Evolutionary conservation across 2,888 invertebrate genomes (phyloP).

Genomic region (Meghimatium bilineatum): DNA sequence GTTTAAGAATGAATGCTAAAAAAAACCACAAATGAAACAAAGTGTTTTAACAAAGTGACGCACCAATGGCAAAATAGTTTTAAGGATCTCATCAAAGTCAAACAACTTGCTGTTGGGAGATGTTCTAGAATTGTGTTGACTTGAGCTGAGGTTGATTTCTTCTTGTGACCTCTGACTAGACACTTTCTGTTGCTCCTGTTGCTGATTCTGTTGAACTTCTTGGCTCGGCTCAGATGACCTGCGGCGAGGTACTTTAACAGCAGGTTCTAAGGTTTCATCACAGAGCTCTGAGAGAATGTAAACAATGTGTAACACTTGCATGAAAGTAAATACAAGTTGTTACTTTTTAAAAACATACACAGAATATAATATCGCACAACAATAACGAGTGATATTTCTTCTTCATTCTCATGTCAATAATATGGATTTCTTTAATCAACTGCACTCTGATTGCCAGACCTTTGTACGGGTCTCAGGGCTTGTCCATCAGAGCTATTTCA

Average conservation of each 20-base stretch:
- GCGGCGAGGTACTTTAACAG: slow-evolving; percentile 13
- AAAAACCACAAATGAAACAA: no score
- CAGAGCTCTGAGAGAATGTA: neutral
- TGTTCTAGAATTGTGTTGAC: neutral
- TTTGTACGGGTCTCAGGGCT: no score
- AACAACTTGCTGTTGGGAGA: slow-evolving; percentile 33
- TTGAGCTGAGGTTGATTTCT: neutral
- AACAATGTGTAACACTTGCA: no score
- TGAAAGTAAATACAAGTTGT: no score
- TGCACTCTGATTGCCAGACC: no score
- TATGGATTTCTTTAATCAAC: no score
- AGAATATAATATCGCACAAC: no score
- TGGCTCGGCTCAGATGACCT: slow-evolving; percentile 31
- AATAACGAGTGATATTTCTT: no score
- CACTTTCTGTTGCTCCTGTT: neutral
- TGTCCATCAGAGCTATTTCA: no score
- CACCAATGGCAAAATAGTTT: slow-evolving; percentile 36
- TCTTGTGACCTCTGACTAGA: neutral
- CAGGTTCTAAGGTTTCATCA: slow-evolving; percentile 21
- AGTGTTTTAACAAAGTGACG: neutral
- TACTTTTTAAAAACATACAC: no score
- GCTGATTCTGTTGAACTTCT: neutral
- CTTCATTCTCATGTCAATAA: no score
- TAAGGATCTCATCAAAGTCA: slow-evolving; percentile 45
- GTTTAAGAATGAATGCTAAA: no score